These are phyloP conservation scores for Ascaphus truei DNA, from an alignment of 2,113 vertebrate species.

Conservation along the genomic window DNA sequence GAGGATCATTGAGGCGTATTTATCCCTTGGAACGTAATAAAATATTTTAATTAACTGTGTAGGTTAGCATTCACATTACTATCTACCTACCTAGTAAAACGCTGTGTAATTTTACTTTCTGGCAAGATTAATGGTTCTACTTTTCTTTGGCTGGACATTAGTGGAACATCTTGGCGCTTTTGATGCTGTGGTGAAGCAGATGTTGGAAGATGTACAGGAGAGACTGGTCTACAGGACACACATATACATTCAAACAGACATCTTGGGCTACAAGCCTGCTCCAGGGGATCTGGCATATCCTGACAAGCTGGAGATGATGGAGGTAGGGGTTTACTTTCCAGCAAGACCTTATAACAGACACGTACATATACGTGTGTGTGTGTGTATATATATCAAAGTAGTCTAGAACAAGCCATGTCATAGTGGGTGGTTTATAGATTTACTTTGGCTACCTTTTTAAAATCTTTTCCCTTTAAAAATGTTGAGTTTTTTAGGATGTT, in stretches of 20 bases:
- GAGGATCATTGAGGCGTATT: too few relatives aligned
- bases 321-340: conserved; percentile 58
- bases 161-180: conserved; percentile 86
- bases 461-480: not conserved
- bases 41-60: too few relatives aligned
- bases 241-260: conserved; percentile 97
- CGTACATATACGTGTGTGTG: not conserved
- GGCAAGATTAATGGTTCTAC: too few relatives aligned
- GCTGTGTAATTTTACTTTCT: too few relatives aligned
- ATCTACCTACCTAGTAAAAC: too few relatives aligned
- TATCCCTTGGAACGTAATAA: too few relatives aligned
- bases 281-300: conserved; percentile 93
- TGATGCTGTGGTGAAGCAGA: conserved; percentile 89
- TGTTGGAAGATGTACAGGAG: conserved; percentile 96
- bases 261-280: conserved; percentile 89
- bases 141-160: conserved; percentile 43
- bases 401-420: too few relatives aligned
- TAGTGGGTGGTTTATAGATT: not conserved
- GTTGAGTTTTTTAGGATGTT: too few relatives aligned
- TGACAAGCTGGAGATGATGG: conserved; percentile 97
- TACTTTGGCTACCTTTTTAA: not conserved
- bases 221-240: conserved; percentile 92
- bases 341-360: not conserved
- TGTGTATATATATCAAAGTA: too few relatives aligned
- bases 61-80: too few relatives aligned